Evolutionary conservation across 2,888 invertebrate genomes (phyloP).

Genomic region (Cerastoderma edule): DNA sequence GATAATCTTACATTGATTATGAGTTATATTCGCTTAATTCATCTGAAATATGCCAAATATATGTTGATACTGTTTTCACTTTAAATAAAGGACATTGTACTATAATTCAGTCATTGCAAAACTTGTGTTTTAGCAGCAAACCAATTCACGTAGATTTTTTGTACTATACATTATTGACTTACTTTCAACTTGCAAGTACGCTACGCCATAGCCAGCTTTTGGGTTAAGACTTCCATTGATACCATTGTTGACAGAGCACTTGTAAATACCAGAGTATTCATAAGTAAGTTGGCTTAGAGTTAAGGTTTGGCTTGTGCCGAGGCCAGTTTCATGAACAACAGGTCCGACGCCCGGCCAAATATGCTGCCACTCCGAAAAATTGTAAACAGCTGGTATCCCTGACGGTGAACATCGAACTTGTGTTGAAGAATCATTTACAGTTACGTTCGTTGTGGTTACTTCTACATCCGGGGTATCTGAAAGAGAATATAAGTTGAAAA

Average conservation of each 20-base stretch:
- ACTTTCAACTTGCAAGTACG: not conserved
- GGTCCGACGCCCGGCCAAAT: not conserved
- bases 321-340: not conserved
- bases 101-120: too few species aligned
- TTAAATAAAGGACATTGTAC: too few species aligned
- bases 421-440: not conserved
- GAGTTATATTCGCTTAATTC: too few species aligned
- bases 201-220: not conserved
- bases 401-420: not conserved
- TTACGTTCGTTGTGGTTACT: not conserved
- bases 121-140: too few species aligned
- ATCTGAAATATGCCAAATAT: too few species aligned
- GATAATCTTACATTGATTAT: too few species aligned
- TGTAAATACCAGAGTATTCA: not conserved
- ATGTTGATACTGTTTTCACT: too few species aligned
- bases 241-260: not conserved
- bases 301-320: not conserved
- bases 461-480: not conserved
- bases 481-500: not conserved
- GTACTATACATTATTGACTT: too few species aligned
- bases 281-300: not conserved
- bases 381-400: not conserved
- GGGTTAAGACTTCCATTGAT: not conserved
- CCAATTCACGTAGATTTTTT: too few species aligned
- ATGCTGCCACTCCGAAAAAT: not conserved